phyloP scores from a whole-genome alignment of 2,888 invertebrate genomes.

The Kryphioiulus occultus region DNA sequence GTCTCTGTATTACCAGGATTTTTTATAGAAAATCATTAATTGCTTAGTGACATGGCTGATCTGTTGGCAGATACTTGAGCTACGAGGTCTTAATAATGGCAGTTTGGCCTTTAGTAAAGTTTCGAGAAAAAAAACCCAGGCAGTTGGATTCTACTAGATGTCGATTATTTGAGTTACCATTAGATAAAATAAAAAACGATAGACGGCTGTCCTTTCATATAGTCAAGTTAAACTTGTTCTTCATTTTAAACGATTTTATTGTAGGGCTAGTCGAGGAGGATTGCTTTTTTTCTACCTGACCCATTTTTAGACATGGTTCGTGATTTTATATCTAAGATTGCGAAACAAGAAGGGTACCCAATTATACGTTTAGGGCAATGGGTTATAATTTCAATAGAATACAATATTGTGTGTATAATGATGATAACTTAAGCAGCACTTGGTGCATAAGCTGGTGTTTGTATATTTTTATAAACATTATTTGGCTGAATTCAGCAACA shows the following conservation, averaged over 20 bases:
- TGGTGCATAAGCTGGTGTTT: background rate
- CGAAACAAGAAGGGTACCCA: background rate
- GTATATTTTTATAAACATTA: too few species aligned
- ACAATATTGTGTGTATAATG: background rate
- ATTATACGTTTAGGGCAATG: background rate
- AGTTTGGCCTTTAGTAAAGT: background rate
- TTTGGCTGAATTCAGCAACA: too few species aligned
- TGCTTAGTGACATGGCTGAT: background rate
- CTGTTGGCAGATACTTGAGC: background rate
- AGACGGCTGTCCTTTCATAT: background rate
- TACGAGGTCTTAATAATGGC: background rate
- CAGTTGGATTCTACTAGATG: background rate
- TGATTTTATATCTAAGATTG: background rate
- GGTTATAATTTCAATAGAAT: background rate
- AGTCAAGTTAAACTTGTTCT: constrained; percentile 4
- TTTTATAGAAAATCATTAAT: background rate
- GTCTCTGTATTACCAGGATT: background rate
- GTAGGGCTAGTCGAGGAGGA: background rate
- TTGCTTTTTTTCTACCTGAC: background rate
- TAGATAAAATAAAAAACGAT: background rate
- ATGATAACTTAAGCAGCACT: background rate
- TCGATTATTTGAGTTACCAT: background rate
- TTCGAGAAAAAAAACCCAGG: background rate
- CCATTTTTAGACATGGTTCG: background rate
- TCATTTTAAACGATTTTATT: background rate